phyloP scores from a whole-genome alignment of 1,140 invertebrate genomes.

The Drosophila malerkotliana region DNA sequence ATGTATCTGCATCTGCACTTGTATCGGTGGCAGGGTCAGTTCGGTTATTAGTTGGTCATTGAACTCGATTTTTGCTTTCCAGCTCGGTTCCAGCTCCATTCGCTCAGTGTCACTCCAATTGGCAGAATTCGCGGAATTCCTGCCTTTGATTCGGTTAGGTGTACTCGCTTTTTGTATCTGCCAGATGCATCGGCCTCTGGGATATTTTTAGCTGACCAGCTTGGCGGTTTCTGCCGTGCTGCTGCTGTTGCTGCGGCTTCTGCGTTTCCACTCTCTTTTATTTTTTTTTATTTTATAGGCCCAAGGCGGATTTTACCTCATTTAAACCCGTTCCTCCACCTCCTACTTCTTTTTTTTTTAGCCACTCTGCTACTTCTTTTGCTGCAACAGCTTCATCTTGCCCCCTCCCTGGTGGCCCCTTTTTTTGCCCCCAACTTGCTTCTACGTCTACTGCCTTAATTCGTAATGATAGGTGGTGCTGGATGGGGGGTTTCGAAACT shows the following conservation, averaged over 20 bases:
- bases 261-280: constrained; percentile 48
- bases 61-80: constrained; percentile 22
- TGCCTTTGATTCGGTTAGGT: constrained; percentile 45
- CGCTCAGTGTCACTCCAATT: constrained; percentile 51
- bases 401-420: constrained; percentile 8
- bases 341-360: constrained; percentile 8
- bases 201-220: constrained; percentile 58
- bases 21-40: constrained; percentile 1
- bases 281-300: constrained; percentile 27
- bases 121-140: constrained; percentile 47
- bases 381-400: constrained; percentile 20
- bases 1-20: background rate
- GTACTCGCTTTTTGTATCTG: constrained; percentile 53
- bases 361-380: constrained; percentile 41
- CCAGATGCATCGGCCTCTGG: constrained; percentile 52
- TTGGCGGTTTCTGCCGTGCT: background rate
- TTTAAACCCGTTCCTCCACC: constrained; percentile 70
- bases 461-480: constrained; percentile 56
- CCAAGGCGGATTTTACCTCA: constrained; percentile 71
- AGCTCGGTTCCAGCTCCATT: background rate
- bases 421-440: constrained; percentile 12
- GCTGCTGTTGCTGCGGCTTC: background rate
- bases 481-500: constrained; percentile 7
- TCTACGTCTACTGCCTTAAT: constrained; percentile 53
- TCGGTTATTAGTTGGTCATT: constrained; percentile 51